Evolutionary conservation across 2,113 vertebrate genomes (phyloP), one percentile per base, ranked within the genome.

Genomic region (Zosterops lateralis): DNA sequence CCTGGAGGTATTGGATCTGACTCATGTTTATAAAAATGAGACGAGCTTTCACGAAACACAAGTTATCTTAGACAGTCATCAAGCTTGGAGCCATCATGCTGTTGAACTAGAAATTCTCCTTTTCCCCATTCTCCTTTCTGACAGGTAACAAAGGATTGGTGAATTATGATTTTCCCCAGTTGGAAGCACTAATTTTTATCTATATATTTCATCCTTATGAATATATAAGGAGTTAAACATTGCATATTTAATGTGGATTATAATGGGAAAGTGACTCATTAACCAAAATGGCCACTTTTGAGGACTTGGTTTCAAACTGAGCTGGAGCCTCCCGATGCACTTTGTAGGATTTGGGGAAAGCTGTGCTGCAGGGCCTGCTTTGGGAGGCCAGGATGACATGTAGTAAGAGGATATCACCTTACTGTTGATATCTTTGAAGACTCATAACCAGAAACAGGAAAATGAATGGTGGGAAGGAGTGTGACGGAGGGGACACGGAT

Each of bases 401-500:
- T 98, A 97, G 97, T 96, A 97, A 93, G 95, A 97, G 97, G 98
- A 98, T 98, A 95, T 97, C 98, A 98, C 98, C 98, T 98, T 97
- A 96, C 96, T 98, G 98, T 98, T 99, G 98, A 99, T 99, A 98
- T 95, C 98, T 99, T 97, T 97, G 97, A 98, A 98, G 98, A 97
- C 97, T 98, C 95, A 90, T 96, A 98, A 98, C 97, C 98, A 98
- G 98, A 98, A 97, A 98, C 98, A 98, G 98, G 99, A 98, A 98
- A 98, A 99, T 99, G 99, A 99, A 99, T 98, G 99, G 99, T 97
- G 99, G 98, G 98, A 99, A 99, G 97, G 99, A 99, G 96, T 98
- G 98, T 98, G 99, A 99, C 95, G 97, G 98, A 97, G 99, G 98
- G 97, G 98, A 98, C 90, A 98, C 98, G 92, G 98, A 99, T 95